Base-by-base conservation (phyloP, 2,113 vertebrate species). In the Corythornis madagascariensis region DNA sequence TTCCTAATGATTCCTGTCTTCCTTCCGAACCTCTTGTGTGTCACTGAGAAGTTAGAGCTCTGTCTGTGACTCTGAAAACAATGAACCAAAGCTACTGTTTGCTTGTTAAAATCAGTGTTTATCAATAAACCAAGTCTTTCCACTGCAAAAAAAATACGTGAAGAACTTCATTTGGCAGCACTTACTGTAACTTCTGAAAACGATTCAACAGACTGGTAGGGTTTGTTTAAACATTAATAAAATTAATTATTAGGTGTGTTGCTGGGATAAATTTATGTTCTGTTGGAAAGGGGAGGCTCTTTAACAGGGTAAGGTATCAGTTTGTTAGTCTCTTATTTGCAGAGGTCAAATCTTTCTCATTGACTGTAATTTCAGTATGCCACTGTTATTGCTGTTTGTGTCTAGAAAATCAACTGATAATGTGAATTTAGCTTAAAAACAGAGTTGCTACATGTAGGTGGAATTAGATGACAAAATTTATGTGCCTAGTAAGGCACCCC, bases 71-170 rank as follows among this genome's bases (percentile, higher is more conserved):
- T 47, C 50, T 55, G 70, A 17, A 53, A 92, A 83, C 83, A 64
- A 52, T 5, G 31, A 81, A 31, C 6, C 2, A 2, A 74, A 92
- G 56, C 35, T 52, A 10, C 66, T 59, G 11, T 63, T 65, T 87
- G 26, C 89, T 90, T 70, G 77, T 73, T 92, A 89, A 92, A 91
- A 87, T 75, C 69, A 26, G 25, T 25, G 28, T 78, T 79, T 89
- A 69, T 82, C 50, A 61, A 76, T 50, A 83, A 83, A 79, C 13
- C 2, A 4, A 84, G n/a, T 11, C 38, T 73, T 85, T 47, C 16
- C 43, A 11, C 19, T 66, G 71, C 18, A 63, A 45, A 63, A 65
- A 38, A 26, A 60, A 38, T 18, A 16, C 4, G 4, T 22, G 16
- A 82, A 82, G 19, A 52, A 9, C 56, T 94, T 83, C 28, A 45